These are phyloP conservation scores for Clepsis dumicolana DNA, from an alignment of 2,888 invertebrate species.

Conservation along the genomic window DNA sequence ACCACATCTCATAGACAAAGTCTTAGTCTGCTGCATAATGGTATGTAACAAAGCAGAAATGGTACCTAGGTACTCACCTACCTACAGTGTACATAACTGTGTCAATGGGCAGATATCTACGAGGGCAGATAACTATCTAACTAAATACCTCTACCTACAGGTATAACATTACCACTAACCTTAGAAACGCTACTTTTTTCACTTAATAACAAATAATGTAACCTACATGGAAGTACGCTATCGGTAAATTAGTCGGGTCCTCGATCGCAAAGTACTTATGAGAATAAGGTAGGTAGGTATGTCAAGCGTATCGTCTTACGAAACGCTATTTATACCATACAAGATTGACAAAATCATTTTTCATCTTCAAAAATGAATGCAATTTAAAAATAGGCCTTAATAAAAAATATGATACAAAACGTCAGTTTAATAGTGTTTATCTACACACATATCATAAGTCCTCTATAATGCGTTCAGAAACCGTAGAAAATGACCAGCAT, in stretches of 20 bases:
- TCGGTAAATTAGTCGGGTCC: neutral
- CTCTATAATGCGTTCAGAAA: too few relatives aligned
- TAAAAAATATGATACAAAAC: too few relatives aligned
- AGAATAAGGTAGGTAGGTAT: neutral
- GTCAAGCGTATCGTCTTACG: neutral
- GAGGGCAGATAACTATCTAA: neutral
- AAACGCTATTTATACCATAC: too few relatives aligned
- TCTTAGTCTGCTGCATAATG: neutral
- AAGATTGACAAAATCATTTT: too few relatives aligned
- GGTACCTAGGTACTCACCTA: conserved; percentile 4
- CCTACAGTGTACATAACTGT: neutral
- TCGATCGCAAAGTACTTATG: neutral
- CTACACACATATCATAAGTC: too few relatives aligned
- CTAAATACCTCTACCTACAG: neutral
- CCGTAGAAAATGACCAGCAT: too few relatives aligned
- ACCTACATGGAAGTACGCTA: conserved; percentile 15
- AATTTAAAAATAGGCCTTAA: too few relatives aligned
- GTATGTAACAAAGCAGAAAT: neutral
- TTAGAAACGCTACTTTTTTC: conserved; percentile 29
- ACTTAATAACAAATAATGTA: conserved; percentile 25
- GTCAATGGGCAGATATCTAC: conserved; percentile 5
- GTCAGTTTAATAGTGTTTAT: too few relatives aligned
- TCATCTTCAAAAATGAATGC: too few relatives aligned
- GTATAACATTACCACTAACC: conserved; percentile 32
- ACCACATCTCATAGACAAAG: neutral